Conservation (phyloP, 2,888 invertebrate species). For the Parelbella ahira region DNA sequence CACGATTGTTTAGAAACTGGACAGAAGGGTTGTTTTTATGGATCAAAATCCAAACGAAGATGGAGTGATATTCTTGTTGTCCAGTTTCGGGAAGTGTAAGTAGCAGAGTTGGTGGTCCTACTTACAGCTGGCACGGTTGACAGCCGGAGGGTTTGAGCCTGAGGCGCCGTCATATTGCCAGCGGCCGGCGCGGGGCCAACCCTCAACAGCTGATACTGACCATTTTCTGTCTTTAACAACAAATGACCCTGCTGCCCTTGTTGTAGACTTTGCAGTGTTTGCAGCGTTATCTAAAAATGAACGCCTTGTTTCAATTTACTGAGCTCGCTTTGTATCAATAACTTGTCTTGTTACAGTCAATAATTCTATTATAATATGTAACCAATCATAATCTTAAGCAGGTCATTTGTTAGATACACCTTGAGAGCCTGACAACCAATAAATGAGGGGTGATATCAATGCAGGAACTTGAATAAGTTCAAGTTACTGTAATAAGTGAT, state of each 20-base stretch:
- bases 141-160: conserved; percentile 88
- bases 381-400: conserved; percentile 27
- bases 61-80: conserved; percentile 30
- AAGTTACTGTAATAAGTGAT: conserved; percentile 1
- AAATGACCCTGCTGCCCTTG: conserved; percentile 93
- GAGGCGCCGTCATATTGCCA: conserved; percentile 78
- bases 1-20: conserved; percentile 53
- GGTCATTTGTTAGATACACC: conserved; percentile 32
- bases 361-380: conserved; percentile 1
- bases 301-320: conserved; percentile 60
- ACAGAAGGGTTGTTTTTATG: too few relatives aligned
- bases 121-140: conserved; percentile 94
- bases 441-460: conserved; percentile 3
- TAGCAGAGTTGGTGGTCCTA: conserved; percentile 78
- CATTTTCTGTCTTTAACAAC: conserved; percentile 97
- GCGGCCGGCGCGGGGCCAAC: conserved; percentile 86
- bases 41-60: too few relatives aligned
- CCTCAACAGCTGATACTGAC: conserved; percentile 95
- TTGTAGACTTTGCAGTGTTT: conserved; percentile 91
- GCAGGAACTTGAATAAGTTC: too few relatives aligned
- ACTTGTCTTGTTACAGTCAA: background rate
- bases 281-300: conserved; percentile 90
- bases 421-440: conserved; percentile 14
- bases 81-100: conserved; percentile 40
- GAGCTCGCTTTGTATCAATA: conserved; percentile 2